phyloP scores from a whole-genome alignment of 1,140 invertebrate species.

The Dendrolimus kikuchii region DNA sequence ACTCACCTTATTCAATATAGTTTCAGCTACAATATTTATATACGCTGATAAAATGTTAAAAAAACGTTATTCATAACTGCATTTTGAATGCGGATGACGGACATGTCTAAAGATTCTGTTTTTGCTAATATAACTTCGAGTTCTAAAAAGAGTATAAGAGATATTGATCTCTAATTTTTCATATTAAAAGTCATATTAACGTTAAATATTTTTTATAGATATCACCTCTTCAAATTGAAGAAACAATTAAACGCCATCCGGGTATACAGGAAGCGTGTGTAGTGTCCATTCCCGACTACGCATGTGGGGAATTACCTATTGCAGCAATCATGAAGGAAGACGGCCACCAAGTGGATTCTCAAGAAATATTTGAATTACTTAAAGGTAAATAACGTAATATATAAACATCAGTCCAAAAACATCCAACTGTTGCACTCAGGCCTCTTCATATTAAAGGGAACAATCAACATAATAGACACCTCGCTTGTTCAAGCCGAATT shows the following conservation, averaged over 20 bases:
- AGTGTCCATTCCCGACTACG: constrained; percentile 17
- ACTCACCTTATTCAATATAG: too few relatives aligned
- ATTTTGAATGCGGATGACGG: too few relatives aligned
- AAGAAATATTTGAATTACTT: constrained; percentile 21
- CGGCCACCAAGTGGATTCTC: constrained; percentile 10
- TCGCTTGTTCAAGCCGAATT: background rate
- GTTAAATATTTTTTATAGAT: constrained; percentile 15
- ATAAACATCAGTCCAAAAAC: background rate
- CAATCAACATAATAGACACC: too few relatives aligned
- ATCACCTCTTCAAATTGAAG: constrained; percentile 23
- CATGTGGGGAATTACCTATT: constrained; percentile 16
- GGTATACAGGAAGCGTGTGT: constrained; percentile 17
- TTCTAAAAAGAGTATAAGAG: too few relatives aligned
- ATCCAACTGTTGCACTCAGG: too few relatives aligned
- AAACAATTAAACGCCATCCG: constrained; percentile 17
- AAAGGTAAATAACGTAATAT: constrained; percentile 9
- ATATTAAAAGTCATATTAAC: background rate
- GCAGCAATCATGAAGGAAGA: constrained; percentile 20
- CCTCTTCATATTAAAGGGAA: too few relatives aligned
- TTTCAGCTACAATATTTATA: too few relatives aligned
- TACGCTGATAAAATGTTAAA: too few relatives aligned
- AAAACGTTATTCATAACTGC: too few relatives aligned
- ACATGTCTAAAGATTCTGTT: too few relatives aligned
- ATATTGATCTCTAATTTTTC: background rate
- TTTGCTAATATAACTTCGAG: too few relatives aligned